A percentile compares a stretch with the other conserved stretches of the same genome.
These are phyloP conservation scores for Arremon brunneinucha DNA, from an alignment of 2,797 vertebrate species.

Conservation along the genomic window DNA sequence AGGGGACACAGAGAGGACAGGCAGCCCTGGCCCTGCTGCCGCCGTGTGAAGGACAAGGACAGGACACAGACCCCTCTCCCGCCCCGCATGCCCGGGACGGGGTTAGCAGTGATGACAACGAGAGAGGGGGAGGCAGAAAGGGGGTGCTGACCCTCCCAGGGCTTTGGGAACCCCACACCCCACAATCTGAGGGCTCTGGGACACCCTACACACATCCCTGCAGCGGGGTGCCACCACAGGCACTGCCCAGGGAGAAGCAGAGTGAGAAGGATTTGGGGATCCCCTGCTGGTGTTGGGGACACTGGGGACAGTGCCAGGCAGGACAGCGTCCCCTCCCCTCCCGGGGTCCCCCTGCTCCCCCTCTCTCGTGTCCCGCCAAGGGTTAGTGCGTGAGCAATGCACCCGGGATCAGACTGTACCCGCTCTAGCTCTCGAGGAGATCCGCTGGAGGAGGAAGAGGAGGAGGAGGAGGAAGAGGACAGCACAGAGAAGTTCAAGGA, in stretches of 20 bases:
- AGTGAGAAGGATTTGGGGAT: background rate
- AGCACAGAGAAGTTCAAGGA: conserved; percentile 67
- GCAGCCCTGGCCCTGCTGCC: background rate
- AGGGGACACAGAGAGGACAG: background rate
- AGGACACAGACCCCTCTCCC: background rate
- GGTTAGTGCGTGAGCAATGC: conserved; percentile 72
- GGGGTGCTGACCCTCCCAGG: background rate
- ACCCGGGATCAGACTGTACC: conserved; percentile 77
- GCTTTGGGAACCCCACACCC: background rate
- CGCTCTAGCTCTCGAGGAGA: conserved; percentile 81
- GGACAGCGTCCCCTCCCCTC: background rate
- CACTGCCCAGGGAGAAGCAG: rapidly evolving
- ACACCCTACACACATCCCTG: background rate
- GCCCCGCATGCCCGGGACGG: background rate
- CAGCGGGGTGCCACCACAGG: rapidly evolving
- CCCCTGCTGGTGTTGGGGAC: background rate
- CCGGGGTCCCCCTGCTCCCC: background rate
- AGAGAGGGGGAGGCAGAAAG: conserved; percentile 52
- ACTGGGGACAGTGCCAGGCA: background rate
- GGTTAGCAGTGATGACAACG: conserved; percentile 15
- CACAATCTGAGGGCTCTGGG: rapidly evolving
- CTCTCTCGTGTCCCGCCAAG: conserved; percentile 68
- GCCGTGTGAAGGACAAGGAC: background rate
- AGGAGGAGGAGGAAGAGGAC: conserved; percentile 57
- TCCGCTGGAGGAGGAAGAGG: conserved; percentile 77